Evolutionary conservation across 37 sponge, comb jelly and placozoan species (phyloP).

Genomic region (Axinella damicornis): DNA sequence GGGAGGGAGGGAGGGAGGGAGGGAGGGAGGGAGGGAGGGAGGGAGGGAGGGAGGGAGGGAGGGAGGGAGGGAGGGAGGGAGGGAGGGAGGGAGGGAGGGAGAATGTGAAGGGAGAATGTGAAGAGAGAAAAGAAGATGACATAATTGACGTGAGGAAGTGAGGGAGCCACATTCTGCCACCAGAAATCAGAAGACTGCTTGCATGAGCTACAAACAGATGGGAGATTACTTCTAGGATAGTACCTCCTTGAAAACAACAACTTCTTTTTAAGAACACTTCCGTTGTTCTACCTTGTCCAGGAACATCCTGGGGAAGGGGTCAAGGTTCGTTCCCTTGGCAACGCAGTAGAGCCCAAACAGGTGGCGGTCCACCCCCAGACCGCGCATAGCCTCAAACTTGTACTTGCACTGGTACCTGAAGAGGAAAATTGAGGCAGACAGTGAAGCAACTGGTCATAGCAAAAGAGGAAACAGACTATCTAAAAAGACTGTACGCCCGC

Average conservation of each 20-base stretch:
- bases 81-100: no score
- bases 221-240: no score
- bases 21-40: neutral
- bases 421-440: no score
- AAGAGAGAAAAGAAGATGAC: no score
- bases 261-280: no score
- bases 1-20: neutral
- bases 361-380: slow-evolving; percentile 81
- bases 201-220: no score
- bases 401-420: slow-evolving; percentile 69
- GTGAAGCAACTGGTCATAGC: neutral
- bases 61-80: neutral
- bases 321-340: slow-evolving; percentile 73
- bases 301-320: slow-evolving; percentile 79
- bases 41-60: neutral
- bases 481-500: no score
- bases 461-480: neutral
- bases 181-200: no score
- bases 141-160: no score
- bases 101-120: no score
- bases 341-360: slow-evolving; percentile 83
- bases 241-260: no score
- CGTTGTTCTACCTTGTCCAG: slow-evolving; percentile 55
- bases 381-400: slow-evolving; percentile 88
- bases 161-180: no score